Evolutionary conservation across 2,113 vertebrate genomes (phyloP), one percentile per base, ranked within the genome.

Genomic region (Geothlypis trichas): DNA sequence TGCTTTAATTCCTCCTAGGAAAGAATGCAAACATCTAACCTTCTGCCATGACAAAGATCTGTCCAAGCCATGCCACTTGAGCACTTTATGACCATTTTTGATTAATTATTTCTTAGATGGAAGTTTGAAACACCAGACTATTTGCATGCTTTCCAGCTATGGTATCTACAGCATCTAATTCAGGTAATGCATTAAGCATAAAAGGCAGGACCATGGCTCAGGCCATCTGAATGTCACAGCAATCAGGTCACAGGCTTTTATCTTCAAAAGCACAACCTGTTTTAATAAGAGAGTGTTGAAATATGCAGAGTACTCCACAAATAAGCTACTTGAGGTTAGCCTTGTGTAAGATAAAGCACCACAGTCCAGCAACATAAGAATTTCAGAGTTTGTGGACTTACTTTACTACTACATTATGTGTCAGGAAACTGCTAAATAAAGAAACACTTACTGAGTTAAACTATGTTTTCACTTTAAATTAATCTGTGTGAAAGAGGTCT

Each of bases 241-340:
- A 97, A 69, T 94, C 89, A 94, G 89, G 66, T 89, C 84, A 89
- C 93, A 79, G 83, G 79, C 79, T 92, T 94, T 95, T 95, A 95
- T 95, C 95, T 96, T 91, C 95, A 96, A 94, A 97, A 90, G 88
- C 79, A 90, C 85, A 73, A 91, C 61, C 85, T 94, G 83, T 90
- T 96, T 94, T 96, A 95, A 96, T 96, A 93, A 93, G 26, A 73
- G 72, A 94, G 95, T 90, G 95, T 65, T 96, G 95, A 97, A 96
- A 96, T 92, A 94, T 65, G 65, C 75, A 63, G 65, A 88, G 88
- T 62, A 91, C 74, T 91, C 82, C 87, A 94, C 82, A 94, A 96
- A 88, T 67, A 84, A 90, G 75, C 82, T 94, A 88, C 90, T 77
- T 75, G 41, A 94, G 78, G 61, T 75, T 59, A 77, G 57, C 14